These are phyloP conservation scores for Anarhynchus alexandrinus DNA, from an alignment of 2,113 vertebrate genomes.

Conservation along the genomic window DNA sequence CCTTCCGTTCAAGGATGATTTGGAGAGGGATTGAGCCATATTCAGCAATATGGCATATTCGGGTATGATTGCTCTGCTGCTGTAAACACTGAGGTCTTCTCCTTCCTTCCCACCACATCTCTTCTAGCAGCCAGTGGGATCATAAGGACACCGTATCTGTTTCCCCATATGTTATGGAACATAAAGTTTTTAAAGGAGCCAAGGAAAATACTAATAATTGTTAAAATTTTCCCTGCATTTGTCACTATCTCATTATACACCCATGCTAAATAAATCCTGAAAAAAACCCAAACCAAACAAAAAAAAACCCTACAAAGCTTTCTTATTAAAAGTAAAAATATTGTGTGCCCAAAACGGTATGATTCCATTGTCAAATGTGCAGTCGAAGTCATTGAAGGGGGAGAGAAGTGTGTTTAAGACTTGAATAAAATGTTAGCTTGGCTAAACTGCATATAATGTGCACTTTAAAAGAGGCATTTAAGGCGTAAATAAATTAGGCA, in stretches of 20 bases:
- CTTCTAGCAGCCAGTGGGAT: neutral
- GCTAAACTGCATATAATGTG: neutral
- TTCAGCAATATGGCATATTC: rapidly evolving
- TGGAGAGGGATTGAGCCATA: neutral
- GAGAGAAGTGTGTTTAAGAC: neutral
- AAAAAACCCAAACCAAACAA: neutral
- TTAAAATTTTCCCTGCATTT: neutral
- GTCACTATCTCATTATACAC: neutral
- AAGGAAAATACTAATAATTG: neutral
- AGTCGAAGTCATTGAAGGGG: neutral
- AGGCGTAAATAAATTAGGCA: neutral
- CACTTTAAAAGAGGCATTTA: neutral
- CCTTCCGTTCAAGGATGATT: neutral
- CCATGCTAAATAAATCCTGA: neutral
- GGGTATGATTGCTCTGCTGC: too few species aligned
- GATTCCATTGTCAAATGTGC: neutral
- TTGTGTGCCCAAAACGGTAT: neutral
- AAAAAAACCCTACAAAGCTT: too few species aligned
- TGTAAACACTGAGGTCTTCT: neutral
- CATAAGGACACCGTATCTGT: too few species aligned
- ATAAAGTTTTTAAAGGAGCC: neutral
- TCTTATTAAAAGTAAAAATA: neutral
- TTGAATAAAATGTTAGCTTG: neutral
- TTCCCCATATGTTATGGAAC: neutral
- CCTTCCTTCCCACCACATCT: neutral